Evolutionary conservation across 2,113 vertebrate genomes (phyloP), one percentile per base, ranked within the genome.

Genomic region (Tenrec ecaudatus): DNA sequence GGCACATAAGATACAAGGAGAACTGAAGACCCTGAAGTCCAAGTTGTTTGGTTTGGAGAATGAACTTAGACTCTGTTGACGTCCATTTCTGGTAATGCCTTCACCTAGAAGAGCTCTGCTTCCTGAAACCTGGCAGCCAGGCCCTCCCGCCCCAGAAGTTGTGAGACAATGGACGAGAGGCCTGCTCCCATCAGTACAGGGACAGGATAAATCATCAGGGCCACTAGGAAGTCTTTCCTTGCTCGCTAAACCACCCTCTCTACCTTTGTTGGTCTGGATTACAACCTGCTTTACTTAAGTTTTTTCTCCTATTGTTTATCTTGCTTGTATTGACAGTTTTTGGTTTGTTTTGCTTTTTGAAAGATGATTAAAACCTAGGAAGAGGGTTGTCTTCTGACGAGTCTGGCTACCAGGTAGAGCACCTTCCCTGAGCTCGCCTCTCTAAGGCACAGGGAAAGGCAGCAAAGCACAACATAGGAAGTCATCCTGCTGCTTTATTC

Each of bases 1-100:
- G 88, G 99, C 99, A 3, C 98, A 94, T 92, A 99, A 98, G 97
- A 98, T 99, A 93, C 99, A 99, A 97, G 98, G 96, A 40, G 99
- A 99, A 90, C 97, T 99, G 53, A 98, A 98, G 98, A 97, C 92
- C 16, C 98, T 99, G 25, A 99, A 99, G 97, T 98, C 98, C 23
- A 99, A 99, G 96, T 98, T 99, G 79, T 99, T 98, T 29, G 96
- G 96, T 47, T 98, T 99, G 84, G 99, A 99, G 96, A 99, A 99
- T 27, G 98, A 99, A 15, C 97, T 99, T 23, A 96, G 99, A 53
- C 96, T 98, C 66, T 98, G 98, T 91, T 99, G 97, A 99, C 31
- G 27, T 16, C 60, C 20, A 2, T 36, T 31, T 66, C 43, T 22
- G 40, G 57, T 57, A 53, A 11, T 38, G 36, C 3, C 40, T 20